Evolutionary conservation across 2,888 invertebrate genomes (phyloP).

Genomic region (Eupsilia transversa): DNA sequence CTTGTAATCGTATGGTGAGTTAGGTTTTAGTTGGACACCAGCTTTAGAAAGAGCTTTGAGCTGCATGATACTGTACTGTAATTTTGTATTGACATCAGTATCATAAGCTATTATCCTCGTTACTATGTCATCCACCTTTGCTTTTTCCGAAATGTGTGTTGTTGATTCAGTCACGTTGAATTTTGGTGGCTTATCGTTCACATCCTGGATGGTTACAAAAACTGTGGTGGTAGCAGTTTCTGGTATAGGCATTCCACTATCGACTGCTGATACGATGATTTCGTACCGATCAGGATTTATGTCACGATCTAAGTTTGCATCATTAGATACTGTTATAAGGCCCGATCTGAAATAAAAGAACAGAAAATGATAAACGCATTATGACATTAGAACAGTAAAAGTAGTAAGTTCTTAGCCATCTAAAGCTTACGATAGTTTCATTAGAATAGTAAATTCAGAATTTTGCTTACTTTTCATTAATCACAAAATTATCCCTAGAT

Average conservation of each 20-base stretch:
- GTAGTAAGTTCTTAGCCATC: background rate
- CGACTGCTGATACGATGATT: conserved; percentile 94
- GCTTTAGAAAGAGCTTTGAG: conserved; percentile 94
- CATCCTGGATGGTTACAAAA: conserved; percentile 93
- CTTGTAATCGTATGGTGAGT: conserved; percentile 91
- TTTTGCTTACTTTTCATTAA: conserved; percentile 92
- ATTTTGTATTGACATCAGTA: conserved; percentile 92
- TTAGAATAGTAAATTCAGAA: background rate
- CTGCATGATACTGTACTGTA: conserved; percentile 93
- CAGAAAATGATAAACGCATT: background rate
- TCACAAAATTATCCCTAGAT: conserved; percentile 94
- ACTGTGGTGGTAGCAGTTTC: conserved; percentile 95
- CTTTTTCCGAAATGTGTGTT: conserved; percentile 93
- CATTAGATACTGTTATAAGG: conserved; percentile 93
- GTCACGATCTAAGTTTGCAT: conserved; percentile 93
- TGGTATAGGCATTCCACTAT: conserved; percentile 93
- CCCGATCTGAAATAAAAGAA: conserved; percentile 89
- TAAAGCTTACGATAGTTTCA: background rate
- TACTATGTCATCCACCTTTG: conserved; percentile 91
- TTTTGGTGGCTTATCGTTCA: conserved; percentile 95
- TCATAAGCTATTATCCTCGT: conserved; percentile 93
- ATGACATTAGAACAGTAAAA: background rate
- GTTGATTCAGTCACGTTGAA: conserved; percentile 92
- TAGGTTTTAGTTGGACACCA: conserved; percentile 92
- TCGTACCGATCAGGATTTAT: conserved; percentile 92